Percentiles rank a stretch among this genome's conserved stretches.
These are phyloP conservation scores for Chionoecetes opilio DNA, from an alignment of 1,140 invertebrate species.

Conservation along the genomic window DNA sequence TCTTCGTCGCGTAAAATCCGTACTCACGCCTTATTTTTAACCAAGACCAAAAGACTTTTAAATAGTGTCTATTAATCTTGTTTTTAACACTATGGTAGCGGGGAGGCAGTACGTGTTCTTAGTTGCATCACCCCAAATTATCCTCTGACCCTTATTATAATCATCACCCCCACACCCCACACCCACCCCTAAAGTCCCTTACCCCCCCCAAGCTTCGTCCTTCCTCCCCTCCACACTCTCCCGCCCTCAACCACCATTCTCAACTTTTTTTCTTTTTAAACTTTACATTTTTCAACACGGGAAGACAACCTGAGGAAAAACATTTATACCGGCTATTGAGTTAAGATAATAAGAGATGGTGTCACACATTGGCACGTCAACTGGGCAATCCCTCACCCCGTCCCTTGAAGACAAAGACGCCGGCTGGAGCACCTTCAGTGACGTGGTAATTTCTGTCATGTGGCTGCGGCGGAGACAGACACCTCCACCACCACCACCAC, in stretches of 20 bases:
- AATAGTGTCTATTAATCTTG: too few species aligned
- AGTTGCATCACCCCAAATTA: not conserved
- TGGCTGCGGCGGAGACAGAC: not conserved
- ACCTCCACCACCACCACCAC: not conserved
- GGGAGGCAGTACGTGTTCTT: not conserved
- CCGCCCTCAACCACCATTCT: too few species aligned
- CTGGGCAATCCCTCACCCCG: constrained; percentile 32
- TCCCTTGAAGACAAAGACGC: constrained; percentile 2
- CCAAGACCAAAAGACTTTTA: too few species aligned
- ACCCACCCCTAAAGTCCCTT: too few species aligned
- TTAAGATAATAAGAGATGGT: constrained; percentile 57
- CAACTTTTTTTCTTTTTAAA: not conserved
- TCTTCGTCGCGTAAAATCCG: not conserved
- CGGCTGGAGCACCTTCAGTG: not conserved
- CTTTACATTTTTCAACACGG: not conserved
- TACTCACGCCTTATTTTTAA: constrained; percentile 15
- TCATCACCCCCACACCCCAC: not conserved
- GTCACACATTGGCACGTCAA: constrained; percentile 51
- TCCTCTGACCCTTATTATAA: too few species aligned
- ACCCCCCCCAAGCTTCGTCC: not conserved
- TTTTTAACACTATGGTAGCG: not conserved
- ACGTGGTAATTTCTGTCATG: constrained; percentile 38
- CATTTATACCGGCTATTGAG: constrained; percentile 48
- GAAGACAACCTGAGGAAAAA: not conserved
- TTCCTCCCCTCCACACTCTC: too few species aligned